These are phyloP conservation scores for Nylanderia fulva DNA, from an alignment of 1,140 invertebrate genomes.

Conservation along the genomic window DNA sequence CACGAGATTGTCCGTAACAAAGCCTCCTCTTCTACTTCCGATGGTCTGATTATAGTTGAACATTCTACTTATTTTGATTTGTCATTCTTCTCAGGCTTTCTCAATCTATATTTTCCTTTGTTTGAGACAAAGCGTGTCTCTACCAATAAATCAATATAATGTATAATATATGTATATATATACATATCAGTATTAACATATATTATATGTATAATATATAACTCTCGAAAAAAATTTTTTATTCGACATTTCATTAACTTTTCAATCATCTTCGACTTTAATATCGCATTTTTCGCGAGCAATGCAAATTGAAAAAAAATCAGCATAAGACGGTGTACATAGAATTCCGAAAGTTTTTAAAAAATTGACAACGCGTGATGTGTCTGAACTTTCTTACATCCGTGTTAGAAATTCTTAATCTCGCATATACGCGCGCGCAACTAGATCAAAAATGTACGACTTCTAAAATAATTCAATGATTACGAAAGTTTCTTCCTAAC, in stretches of 20 bases:
- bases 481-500: background rate
- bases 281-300: background rate
- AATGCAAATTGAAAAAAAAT: too few relatives aligned
- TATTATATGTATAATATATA: background rate
- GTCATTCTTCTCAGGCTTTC: background rate
- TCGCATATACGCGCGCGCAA: too few relatives aligned
- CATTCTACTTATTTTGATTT: background rate
- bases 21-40: background rate
- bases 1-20: background rate
- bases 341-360: too few relatives aligned
- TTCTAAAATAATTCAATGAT: background rate
- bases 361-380: too few relatives aligned
- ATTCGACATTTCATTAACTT: background rate
- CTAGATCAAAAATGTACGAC: background rate
- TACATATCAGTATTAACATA: too few relatives aligned
- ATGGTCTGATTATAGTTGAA: background rate
- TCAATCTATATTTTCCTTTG: background rate
- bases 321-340: too few relatives aligned
- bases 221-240: background rate
- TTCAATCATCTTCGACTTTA: background rate
- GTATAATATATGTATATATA: too few relatives aligned
- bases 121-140: too few relatives aligned
- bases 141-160: too few relatives aligned
- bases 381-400: background rate
- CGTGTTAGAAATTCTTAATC: too few relatives aligned